These are phyloP conservation scores for Cephonodes hylas DNA, from an alignment of 2,888 invertebrate genomes.

Conservation along the genomic window DNA sequence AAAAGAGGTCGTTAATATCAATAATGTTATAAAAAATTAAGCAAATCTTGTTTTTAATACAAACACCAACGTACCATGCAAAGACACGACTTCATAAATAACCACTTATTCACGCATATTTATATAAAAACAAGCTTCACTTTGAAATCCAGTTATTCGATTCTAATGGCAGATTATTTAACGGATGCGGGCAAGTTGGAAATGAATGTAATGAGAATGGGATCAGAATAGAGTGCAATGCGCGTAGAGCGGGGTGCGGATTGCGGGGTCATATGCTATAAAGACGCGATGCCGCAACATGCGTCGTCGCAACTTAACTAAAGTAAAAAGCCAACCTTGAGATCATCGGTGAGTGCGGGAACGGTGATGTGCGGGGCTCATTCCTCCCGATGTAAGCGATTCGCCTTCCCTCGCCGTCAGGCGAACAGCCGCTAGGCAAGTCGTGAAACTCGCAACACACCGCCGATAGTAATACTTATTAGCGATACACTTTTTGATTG, in stretches of 20 bases:
- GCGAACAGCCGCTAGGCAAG: slow-evolving; percentile 75
- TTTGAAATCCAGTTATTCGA: neutral
- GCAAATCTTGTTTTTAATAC: too few species aligned
- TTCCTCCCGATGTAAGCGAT: slow-evolving; percentile 75
- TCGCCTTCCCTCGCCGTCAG: slow-evolving; percentile 75
- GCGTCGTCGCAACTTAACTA: slow-evolving; percentile 17
- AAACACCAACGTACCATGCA: neutral
- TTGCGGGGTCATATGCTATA: slow-evolving; percentile 51
- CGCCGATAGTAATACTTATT: slow-evolving; percentile 66
- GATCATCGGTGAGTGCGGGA: slow-evolving; percentile 79
- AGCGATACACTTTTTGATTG: slow-evolving; percentile 75
- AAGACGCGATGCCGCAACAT: slow-evolving; percentile 58
- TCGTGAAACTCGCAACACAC: slow-evolving; percentile 67
- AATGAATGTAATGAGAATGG: slow-evolving; percentile 34
- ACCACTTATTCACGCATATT: neutral
- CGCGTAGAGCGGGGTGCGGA: slow-evolving; percentile 38
- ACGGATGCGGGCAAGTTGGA: neutral
- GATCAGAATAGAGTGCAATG: slow-evolving; percentile 61
- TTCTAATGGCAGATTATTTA: neutral
- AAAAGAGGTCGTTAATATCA: too few species aligned
- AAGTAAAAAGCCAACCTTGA: slow-evolving; percentile 64
- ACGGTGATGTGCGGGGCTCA: slow-evolving; percentile 77
- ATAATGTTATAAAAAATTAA: too few species aligned
- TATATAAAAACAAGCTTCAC: neutral
- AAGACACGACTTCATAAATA: neutral